These are phyloP conservation scores for Meriones unguiculatus DNA, from an alignment of 2,113 vertebrate genomes.

Conservation along the genomic window DNA sequence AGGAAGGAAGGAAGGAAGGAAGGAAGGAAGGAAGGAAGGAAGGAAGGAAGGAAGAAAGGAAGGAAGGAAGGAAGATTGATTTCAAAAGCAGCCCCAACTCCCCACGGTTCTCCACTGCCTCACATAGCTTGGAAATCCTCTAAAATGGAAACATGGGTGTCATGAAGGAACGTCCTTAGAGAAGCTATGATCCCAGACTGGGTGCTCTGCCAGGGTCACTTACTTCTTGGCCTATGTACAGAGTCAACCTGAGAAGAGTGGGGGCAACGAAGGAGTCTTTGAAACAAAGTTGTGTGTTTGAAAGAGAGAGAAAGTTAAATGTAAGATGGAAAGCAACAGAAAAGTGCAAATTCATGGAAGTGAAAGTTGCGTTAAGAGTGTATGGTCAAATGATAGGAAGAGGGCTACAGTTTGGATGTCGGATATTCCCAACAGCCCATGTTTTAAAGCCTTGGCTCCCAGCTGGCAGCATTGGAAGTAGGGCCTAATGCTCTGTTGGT, in stretches of 20 bases:
- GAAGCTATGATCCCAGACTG: slow-evolving; percentile 12
- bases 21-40: no score
- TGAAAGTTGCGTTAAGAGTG: background rate
- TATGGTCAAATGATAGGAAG: background rate
- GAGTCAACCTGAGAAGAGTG: background rate
- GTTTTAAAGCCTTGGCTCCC: background rate
- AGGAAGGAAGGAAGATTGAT: background rate
- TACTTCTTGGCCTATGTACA: background rate
- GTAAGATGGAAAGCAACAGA: slow-evolving; percentile 16
- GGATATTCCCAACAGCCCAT: background rate
- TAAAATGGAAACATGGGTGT: background rate
- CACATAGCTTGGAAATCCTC: background rate
- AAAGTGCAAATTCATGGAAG: slow-evolving; percentile 35
- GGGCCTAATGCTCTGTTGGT: background rate
- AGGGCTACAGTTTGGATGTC: background rate
- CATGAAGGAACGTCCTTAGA: background rate
- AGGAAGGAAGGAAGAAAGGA: no score
- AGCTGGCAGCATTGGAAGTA: background rate
- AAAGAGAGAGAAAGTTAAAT: slow-evolving; percentile 28
- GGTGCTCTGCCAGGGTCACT: background rate
- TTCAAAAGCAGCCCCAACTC: background rate
- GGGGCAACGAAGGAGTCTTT: background rate
- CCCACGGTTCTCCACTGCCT: background rate
- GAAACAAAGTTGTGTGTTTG: background rate
- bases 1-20: no score